Evolutionary conservation across 1,140 invertebrate species (phyloP).

Genomic region (Scaptomyza graminum): DNA sequence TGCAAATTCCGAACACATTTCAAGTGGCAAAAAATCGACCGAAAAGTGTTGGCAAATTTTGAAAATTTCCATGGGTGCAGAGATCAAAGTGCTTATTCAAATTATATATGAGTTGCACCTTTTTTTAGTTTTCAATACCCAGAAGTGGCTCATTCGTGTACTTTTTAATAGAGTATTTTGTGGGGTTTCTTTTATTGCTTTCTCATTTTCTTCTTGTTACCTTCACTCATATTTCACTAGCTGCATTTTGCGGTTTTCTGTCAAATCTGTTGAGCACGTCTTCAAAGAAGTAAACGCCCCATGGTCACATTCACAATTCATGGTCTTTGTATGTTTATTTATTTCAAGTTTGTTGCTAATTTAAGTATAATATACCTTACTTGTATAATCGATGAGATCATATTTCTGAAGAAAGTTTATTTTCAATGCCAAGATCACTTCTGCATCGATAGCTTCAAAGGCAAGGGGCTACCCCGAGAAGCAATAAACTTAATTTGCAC

Average conservation of each 20-base stretch:
- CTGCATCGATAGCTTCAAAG: constrained; percentile 1
- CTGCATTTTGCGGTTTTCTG: background rate
- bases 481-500: constrained; percentile 22
- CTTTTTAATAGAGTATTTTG: too few relatives aligned
- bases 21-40: background rate
- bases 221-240: background rate
- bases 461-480: background rate
- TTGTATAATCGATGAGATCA: background rate
- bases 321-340: background rate
- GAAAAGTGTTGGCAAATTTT: constrained; percentile 9
- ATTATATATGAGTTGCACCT: background rate
- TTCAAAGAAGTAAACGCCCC: background rate
- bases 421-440: too few relatives aligned
- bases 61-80: background rate
- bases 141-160: constrained; percentile 1
- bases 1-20: constrained; percentile 32
- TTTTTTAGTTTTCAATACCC: background rate
- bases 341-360: constrained; percentile 2
- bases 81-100: constrained; percentile 4
- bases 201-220: background rate
- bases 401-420: too few relatives aligned
- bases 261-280: background rate
- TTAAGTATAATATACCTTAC: too few relatives aligned
- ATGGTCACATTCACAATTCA: background rate
- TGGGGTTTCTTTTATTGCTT: too few relatives aligned